Evolutionary conservation across 2,888 invertebrate species (phyloP).

Genomic region (Drosophila falleni): DNA sequence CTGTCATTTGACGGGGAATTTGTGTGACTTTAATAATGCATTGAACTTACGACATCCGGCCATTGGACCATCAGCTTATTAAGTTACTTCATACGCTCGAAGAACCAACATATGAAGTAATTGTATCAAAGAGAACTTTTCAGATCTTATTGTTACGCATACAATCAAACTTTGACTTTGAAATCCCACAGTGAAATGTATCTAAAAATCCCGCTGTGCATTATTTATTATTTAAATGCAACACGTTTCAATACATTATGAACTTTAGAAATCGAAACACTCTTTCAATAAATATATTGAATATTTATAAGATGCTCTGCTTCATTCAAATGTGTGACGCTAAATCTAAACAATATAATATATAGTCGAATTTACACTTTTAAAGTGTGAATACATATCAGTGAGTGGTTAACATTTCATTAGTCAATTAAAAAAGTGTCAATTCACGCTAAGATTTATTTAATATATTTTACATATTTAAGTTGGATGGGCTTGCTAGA

Average conservation of each 20-base stretch:
- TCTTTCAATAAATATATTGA: constrained; percentile 20
- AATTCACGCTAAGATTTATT: constrained; percentile 34
- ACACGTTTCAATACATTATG: not conserved
- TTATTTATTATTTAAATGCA: not conserved
- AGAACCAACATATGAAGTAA: not conserved
- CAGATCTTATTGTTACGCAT: not conserved
- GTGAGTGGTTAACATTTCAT: constrained; percentile 25
- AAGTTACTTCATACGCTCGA: not conserved
- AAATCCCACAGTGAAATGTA: not conserved
- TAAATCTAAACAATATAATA: constrained; percentile 6
- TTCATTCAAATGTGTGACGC: constrained; percentile 9
- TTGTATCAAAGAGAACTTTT: not conserved
- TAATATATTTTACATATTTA: not conserved
- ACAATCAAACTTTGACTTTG: not conserved
- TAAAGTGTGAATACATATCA: constrained; percentile 22
- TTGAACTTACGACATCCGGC: constrained; percentile 29
- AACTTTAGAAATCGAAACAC: constrained; percentile 1
- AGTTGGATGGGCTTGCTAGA: too few relatives aligned
- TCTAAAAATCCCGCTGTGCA: not conserved
- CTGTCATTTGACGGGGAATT: constrained; percentile 27
- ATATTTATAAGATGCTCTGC: constrained; percentile 46
- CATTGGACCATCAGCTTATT: constrained; percentile 9
- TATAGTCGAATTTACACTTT: constrained; percentile 5
- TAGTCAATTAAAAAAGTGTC: constrained; percentile 26
- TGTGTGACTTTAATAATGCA: constrained; percentile 24